A percentile compares a stretch with the other conserved stretches of the same genome.
Evolutionary conservation across 2,888 invertebrate species (phyloP).

Genomic region (Ypsolopha scabrella): DNA sequence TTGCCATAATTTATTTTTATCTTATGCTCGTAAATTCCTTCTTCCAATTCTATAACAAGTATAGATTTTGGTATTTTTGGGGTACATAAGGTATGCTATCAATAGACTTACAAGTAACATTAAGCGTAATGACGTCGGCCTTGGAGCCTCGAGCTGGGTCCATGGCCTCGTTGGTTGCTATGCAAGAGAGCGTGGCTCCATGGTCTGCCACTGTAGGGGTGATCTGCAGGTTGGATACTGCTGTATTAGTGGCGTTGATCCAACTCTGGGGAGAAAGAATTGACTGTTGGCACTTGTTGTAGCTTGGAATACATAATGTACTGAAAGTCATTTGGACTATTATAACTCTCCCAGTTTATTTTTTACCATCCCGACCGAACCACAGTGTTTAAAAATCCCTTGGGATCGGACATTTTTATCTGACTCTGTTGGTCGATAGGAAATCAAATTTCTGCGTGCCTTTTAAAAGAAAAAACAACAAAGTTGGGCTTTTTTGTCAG

Average conservation of each 20-base stretch:
- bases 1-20: neutral
- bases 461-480: no score
- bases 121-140: slow-evolving; percentile 54
- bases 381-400: no score
- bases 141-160: slow-evolving; percentile 54
- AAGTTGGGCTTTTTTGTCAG: no score
- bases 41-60: neutral
- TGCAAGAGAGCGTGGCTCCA: slow-evolving; percentile 55
- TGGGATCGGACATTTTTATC: no score
- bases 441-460: no score
- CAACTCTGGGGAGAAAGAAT: slow-evolving; percentile 38
- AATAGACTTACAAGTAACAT: slow-evolving; percentile 63
- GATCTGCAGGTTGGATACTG: slow-evolving; percentile 47
- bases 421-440: no score
- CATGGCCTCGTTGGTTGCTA: slow-evolving; percentile 57
- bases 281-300: no score
- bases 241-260: slow-evolving; percentile 35
- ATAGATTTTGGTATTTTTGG: neutral
- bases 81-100: neutral
- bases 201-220: slow-evolving; percentile 45
- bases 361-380: no score
- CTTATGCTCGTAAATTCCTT: no score
- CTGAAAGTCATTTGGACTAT: no score
- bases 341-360: no score
- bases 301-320: no score